Conservation (phyloP, 2,797 vertebrate species). For the Todus mexicanus region DNA sequence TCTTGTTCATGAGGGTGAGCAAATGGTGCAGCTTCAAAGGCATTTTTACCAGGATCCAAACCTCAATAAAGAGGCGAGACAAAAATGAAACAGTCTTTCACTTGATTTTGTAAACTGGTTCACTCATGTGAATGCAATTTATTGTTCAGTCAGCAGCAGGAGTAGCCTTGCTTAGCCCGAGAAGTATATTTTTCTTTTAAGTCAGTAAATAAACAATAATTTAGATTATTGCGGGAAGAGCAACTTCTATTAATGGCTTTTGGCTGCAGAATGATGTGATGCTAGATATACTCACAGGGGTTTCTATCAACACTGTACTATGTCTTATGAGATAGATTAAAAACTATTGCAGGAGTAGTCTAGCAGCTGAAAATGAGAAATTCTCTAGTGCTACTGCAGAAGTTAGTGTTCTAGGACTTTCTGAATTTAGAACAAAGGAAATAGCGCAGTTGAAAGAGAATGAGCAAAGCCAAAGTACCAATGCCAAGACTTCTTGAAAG, state of each 20-base stretch:
- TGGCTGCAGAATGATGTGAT: neutral
- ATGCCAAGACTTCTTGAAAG: conserved; percentile 4
- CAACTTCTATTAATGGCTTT: neutral
- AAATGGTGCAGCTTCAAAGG: conserved; percentile 69
- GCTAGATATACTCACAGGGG: neutral
- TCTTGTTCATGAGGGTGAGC: neutral
- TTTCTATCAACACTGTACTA: neutral
- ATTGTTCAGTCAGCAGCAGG: neutral
- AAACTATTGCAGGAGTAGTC: neutral
- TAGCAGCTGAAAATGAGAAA: neutral
- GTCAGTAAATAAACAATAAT: neutral
- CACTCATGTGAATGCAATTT: conserved; percentile 70
- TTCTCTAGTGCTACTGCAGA: neutral
- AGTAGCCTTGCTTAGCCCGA: neutral
- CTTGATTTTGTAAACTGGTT: neutral
- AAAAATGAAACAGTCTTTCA: conserved; percentile 55
- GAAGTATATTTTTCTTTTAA: neutral
- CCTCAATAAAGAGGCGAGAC: conserved; percentile 59
- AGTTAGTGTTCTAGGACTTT: neutral
- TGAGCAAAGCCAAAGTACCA: neutral
- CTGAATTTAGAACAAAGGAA: neutral
- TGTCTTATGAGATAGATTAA: neutral
- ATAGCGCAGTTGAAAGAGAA: neutral
- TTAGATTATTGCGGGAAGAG: neutral
- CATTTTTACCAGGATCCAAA: conserved; percentile 68